Percentiles rank a stretch among this genome's conserved stretches.
These are phyloP conservation scores for Eupithecia inturbata DNA, from an alignment of 2,888 invertebrate species.

Conservation along the genomic window DNA sequence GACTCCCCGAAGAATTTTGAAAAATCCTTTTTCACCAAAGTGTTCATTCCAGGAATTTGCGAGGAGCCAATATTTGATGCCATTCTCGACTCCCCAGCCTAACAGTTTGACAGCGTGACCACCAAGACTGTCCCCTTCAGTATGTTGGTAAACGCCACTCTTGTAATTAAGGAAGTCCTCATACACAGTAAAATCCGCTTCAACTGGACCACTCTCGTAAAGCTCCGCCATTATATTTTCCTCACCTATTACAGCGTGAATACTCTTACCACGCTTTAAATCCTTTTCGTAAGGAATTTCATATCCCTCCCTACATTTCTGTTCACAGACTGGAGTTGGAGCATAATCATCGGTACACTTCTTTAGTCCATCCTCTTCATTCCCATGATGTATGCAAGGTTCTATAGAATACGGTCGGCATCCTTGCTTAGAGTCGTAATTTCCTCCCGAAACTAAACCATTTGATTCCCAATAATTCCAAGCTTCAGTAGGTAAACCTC, in stretches of 20 bases:
- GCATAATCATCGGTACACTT: background rate
- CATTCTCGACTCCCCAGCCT: slow-evolving; percentile 90
- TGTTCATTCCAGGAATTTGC: slow-evolving; percentile 95
- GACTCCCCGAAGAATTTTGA: slow-evolving; percentile 91
- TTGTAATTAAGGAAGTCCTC: background rate
- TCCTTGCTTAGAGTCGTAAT: slow-evolving; percentile 85
- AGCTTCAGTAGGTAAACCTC: background rate
- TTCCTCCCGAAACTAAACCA: slow-evolving; percentile 10
- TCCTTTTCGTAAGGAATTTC: background rate
- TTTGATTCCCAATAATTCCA: background rate
- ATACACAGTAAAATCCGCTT: background rate
- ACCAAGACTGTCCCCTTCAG: background rate
- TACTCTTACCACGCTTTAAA: background rate
- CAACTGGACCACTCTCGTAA: slow-evolving; percentile 5
- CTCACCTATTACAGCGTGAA: background rate
- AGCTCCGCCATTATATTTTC: slow-evolving; percentile 4
- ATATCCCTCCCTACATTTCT: background rate
- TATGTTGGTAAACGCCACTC: background rate
- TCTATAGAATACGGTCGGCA: slow-evolving; percentile 3
- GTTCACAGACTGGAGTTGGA: background rate
- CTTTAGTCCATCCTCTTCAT: background rate
- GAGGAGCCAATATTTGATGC: slow-evolving; percentile 90
- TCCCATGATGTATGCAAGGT: slow-evolving; percentile 6
- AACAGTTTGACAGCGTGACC: slow-evolving; percentile 84
- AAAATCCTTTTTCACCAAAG: slow-evolving; percentile 93